Evolutionary conservation across 2,113 vertebrate species (phyloP), one percentile per base, ranked within the genome.

Genomic region (Psittacara wagleri): DNA sequence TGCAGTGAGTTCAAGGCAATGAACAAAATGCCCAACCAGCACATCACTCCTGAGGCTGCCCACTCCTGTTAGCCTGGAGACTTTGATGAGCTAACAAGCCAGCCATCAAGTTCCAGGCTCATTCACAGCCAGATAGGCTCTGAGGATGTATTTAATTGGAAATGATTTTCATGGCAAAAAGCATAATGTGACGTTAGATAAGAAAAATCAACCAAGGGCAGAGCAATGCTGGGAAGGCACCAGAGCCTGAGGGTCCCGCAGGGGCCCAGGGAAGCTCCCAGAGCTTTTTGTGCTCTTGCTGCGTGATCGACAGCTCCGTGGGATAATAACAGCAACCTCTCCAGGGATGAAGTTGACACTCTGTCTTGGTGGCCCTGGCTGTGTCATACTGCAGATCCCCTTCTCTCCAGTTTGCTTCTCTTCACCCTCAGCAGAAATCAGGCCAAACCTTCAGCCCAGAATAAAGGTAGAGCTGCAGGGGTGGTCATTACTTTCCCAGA

Each of bases 81-180:
- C 66, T 87, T 76, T 69, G 86, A 91, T 37, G 77, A 94, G 79
- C 63, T 81, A 54, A 83, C 27, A 31, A 84, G 82, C 27, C 64
- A 86, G 67, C 24, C 64, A 89, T 17, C 44, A 6, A 73, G 35
- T 73, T 76, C 62, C 75, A 87, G 90, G 49, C 87, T 69, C 86
- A 94, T 86, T 80, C 88, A 74, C 90, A 76, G 84, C 41, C 90
- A 93, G 70, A 44, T 13, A 25, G 28, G 73, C 81, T 83, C 78
- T 33, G 63, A 86, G 81, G 84, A 91, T 54, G 43, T 62, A 25
- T 91, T 93, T 92, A 49, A 75, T 7, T 72, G 73, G 66, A 51
- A 74, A 88, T 81, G 1, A 35, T 27, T 81, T 61, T 76, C 52
- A 6, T 7, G 33, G 86, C 93, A 68, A 86, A 51, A 51, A 76